A percentile compares a stretch with the other conserved stretches of the same genome.
phyloP scores from a whole-genome alignment of 2,888 invertebrate genomes.

The Meganola albula region DNA sequence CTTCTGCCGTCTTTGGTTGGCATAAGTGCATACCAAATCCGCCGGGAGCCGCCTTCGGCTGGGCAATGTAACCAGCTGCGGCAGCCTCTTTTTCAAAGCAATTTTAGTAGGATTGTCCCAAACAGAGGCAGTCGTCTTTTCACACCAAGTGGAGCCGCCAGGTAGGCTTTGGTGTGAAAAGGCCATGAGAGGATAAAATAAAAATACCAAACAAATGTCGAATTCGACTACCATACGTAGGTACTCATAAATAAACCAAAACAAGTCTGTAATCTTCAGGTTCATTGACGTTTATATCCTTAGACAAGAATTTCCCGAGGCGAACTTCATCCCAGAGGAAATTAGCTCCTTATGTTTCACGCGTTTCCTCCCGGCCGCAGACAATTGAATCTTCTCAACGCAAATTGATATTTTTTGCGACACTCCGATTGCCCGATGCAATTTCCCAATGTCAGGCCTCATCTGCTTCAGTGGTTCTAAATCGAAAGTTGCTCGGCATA shows the following conservation, averaged over 20 bases:
- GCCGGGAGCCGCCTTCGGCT: too few species aligned
- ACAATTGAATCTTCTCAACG: constrained; percentile 55
- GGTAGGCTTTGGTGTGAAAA: too few species aligned
- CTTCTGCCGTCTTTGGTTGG: too few species aligned
- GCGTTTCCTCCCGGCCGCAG: constrained; percentile 41
- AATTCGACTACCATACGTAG: constrained; percentile 7
- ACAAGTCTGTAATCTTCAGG: constrained; percentile 24
- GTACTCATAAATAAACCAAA: constrained; percentile 22
- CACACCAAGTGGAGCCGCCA: too few species aligned
- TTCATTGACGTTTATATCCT: constrained; percentile 37
- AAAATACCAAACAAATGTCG: constrained; percentile 1
- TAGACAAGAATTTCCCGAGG: constrained; percentile 48
- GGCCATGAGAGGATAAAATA: too few species aligned
- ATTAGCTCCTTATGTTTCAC: constrained; percentile 63
- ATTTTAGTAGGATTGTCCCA: too few species aligned
- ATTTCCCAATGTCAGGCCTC: constrained; percentile 39
- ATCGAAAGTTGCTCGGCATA: constrained; percentile 29
- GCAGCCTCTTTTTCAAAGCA: too few species aligned
- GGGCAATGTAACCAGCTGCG: too few species aligned
- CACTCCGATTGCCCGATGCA: constrained; percentile 45
- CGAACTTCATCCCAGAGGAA: constrained; percentile 57
- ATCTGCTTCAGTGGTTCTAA: constrained; percentile 21
- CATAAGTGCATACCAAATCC: too few species aligned
- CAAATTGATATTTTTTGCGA: constrained; percentile 60
- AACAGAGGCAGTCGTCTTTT: too few species aligned